Conservation (phyloP, 2,797 vertebrate genomes). For the Tarsius wallacei region DNA sequence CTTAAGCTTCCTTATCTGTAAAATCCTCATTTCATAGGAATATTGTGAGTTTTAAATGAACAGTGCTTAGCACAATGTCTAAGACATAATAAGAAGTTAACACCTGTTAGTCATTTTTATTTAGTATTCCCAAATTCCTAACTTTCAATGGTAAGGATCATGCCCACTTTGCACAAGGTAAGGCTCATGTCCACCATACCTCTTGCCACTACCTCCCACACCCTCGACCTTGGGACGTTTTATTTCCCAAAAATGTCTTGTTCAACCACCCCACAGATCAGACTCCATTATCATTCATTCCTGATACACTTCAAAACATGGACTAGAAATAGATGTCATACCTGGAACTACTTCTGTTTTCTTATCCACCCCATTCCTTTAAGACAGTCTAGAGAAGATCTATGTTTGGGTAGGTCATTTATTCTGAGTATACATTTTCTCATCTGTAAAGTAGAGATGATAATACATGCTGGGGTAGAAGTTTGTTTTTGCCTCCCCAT, state of each 20-base stretch:
- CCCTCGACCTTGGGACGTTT: background rate
- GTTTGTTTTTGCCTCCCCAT: background rate
- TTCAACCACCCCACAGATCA: background rate
- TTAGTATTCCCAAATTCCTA: constrained; percentile 3
- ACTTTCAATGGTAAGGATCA: background rate
- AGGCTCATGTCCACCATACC: background rate
- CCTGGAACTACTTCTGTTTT: background rate
- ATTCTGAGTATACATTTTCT: background rate
- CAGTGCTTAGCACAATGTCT: background rate
- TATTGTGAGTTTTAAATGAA: constrained; percentile 3
- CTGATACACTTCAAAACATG: constrained; percentile 30
- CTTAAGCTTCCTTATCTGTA: constrained; percentile 13
- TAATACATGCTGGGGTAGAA: background rate
- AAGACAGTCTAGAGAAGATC: background rate
- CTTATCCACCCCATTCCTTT: background rate
- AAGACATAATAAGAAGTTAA: background rate
- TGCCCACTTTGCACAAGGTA: background rate
- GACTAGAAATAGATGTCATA: constrained; percentile 1
- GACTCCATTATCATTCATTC: background rate
- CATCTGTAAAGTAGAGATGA: background rate
- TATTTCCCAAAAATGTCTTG: constrained; percentile 15
- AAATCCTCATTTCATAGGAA: constrained; percentile 26
- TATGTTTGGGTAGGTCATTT: background rate
- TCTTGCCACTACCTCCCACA: background rate
- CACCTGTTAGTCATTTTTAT: constrained; percentile 32